Evolutionary conservation across 92 coral and sea anemone genomes (phyloP), one percentile per base, ranked within the genome.

Genomic region (Ricordea florida): DNA sequence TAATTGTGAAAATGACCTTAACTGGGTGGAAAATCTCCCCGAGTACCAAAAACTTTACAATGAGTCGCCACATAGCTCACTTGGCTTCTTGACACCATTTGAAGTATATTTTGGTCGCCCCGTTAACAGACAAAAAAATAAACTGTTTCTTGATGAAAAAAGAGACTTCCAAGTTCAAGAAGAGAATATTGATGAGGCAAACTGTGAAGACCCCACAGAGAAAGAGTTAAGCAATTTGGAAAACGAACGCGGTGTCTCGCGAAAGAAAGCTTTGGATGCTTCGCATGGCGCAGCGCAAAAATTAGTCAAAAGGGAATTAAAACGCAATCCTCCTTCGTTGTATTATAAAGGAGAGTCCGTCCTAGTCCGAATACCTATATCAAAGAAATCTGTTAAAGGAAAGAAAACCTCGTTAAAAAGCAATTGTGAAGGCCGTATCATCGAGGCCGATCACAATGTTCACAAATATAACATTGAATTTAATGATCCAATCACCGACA

Each of bases 31-130:
- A 35, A 10, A 42, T 24, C 56, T 79, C 21, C 55, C 64, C 43
- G 16, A 21, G 29, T 66, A 64, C 37, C 75, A 53, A 38, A 43
- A 63, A 30, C 75, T 77, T 0, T 55, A 77, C n/a, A 77, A 64
- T 26, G 48, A 77, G 65, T 65, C 68, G 0, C 75, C 67, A 37
- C 83, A 77, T 30, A 48, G 83, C 52, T 77, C 68, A 31, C 83
- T 77, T 8, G 75, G 75, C 10, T 55, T 52, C 34, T 29, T 69
- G 7, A 48, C 58, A 4, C 83, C 75, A 77, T 77, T 64, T 53
- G 67, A 77, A 49, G 76, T 77, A 29, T 53, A 77, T 13, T 65
- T 76, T 52, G 75, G 83, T 18, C 45, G 61, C n/a, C 23, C 40
- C 5, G 10, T 31, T 0, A 78, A 78, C 37, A 66, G 66, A 28